phyloP scores from a whole-genome alignment of 2,888 invertebrate genomes.

The Ophion ventricosus region DNA sequence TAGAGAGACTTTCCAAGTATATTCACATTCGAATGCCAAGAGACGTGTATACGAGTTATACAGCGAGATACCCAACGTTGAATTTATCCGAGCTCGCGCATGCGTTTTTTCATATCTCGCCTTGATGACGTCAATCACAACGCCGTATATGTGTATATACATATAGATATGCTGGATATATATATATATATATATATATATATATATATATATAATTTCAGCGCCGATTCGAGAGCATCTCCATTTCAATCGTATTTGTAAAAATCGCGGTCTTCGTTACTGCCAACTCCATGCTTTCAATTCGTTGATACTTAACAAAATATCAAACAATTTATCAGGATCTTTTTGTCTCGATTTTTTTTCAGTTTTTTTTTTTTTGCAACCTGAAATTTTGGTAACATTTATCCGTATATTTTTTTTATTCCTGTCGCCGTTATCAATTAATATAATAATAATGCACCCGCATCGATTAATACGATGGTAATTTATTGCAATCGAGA shows the following conservation, averaged over 20 bases:
- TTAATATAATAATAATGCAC: not conserved
- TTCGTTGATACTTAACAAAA: no score
- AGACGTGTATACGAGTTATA: slow-evolving; percentile 19
- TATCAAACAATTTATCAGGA: no score
- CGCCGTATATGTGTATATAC: not conserved
- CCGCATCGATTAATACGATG: not conserved
- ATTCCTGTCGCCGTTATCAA: not conserved
- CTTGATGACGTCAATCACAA: slow-evolving; percentile 25
- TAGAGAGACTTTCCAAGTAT: slow-evolving; percentile 57
- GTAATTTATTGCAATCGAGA: not conserved
- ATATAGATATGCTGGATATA: no score
- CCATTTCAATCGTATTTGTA: not conserved
- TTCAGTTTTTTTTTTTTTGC: no score
- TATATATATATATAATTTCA: not conserved
- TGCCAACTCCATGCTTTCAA: no score
- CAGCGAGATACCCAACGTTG: slow-evolving; percentile 2
- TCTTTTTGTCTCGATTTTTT: not conserved
- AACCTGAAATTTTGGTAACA: no score
- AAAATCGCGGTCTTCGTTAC: no score
- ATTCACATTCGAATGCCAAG: slow-evolving; percentile 50
- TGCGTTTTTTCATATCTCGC: slow-evolving; percentile 52
- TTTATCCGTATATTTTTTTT: not conserved
- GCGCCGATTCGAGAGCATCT: not conserved
- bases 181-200: no score
- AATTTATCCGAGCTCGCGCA: slow-evolving; percentile 60